A percentile compares a stretch with the other conserved stretches of the same genome.
These are phyloP conservation scores for Periophthalmus magnuspinnatus DNA, from an alignment of 2,797 vertebrate species.

Conservation along the genomic window DNA sequence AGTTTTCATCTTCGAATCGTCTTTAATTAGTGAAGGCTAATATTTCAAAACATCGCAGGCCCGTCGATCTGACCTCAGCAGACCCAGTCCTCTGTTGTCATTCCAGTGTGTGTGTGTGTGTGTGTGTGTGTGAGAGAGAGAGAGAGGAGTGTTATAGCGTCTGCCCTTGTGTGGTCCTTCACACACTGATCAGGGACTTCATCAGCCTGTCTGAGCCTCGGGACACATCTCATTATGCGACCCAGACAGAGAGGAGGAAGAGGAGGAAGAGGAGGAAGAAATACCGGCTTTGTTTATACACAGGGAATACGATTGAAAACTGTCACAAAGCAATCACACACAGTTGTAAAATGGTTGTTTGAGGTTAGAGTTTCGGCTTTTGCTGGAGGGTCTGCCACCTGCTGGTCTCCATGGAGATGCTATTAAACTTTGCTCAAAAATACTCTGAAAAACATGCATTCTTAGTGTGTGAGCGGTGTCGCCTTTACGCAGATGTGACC, in stretches of 20 bases:
- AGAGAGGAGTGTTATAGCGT: background rate
- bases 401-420: too few species aligned
- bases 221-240: conserved; percentile 9
- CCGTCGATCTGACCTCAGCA: background rate
- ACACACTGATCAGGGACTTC: conserved; percentile 6
- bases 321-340: background rate
- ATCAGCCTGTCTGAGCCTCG: conserved; percentile 8
- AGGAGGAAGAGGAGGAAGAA: background rate
- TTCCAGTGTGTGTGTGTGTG: background rate
- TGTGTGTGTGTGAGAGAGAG: too few species aligned
- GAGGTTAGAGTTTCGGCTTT: background rate
- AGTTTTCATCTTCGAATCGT: too few species aligned
- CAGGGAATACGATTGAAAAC: background rate
- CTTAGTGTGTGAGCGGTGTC: too few species aligned
- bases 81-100: background rate
- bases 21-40: too few species aligned
- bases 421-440: too few species aligned
- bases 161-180: conserved; percentile 7
- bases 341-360: background rate
- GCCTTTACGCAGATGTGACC: too few species aligned
- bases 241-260: background rate
- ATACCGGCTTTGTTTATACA: background rate
- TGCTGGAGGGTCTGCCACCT: too few species aligned
- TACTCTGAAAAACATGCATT: too few species aligned
- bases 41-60: background rate